Evolutionary conservation across 2,113 vertebrate genomes (phyloP).

Genomic region (Natator depressus): DNA sequence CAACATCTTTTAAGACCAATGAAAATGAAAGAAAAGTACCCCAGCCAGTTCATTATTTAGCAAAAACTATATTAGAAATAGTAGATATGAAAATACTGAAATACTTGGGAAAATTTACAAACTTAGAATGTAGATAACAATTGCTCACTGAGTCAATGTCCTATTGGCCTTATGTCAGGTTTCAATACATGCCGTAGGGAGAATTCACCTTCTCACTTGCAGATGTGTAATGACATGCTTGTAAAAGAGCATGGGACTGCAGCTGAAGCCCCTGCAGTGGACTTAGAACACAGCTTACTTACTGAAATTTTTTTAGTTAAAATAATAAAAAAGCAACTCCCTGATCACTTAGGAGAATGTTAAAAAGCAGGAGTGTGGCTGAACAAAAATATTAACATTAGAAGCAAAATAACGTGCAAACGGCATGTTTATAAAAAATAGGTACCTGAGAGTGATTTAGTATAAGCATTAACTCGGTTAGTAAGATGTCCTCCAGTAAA

Average conservation of each 20-base stretch:
- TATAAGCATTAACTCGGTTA: neutral
- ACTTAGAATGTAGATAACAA: slow-evolving; percentile 59
- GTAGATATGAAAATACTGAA: slow-evolving; percentile 49
- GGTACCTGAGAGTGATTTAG: neutral
- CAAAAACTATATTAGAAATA: neutral
- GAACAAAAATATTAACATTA: neutral
- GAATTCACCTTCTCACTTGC: slow-evolving; percentile 61
- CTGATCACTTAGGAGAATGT: neutral
- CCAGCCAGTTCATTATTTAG: slow-evolving; percentile 5
- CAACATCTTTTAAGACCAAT: slow-evolving; percentile 4
- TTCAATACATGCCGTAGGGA: slow-evolving; percentile 51
- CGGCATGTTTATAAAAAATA: neutral
- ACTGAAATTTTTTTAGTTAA: slow-evolving; percentile 69
- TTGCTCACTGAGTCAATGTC: slow-evolving; percentile 64
- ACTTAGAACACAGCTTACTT: slow-evolving; percentile 71
- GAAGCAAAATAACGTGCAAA: neutral
- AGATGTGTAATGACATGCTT: slow-evolving; percentile 69
- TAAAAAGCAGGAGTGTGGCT: neutral
- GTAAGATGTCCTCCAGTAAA: slow-evolving; percentile 66
- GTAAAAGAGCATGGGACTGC: slow-evolving; percentile 34
- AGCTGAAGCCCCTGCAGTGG: neutral
- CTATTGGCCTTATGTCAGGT: slow-evolving; percentile 27
- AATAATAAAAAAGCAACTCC: slow-evolving; percentile 48
- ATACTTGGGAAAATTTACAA: slow-evolving; percentile 2
- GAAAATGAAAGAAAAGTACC: slow-evolving; percentile 48